phyloP scores from a whole-genome alignment of 2,113 vertebrate species.

The Lepidothrix coronata region DNA sequence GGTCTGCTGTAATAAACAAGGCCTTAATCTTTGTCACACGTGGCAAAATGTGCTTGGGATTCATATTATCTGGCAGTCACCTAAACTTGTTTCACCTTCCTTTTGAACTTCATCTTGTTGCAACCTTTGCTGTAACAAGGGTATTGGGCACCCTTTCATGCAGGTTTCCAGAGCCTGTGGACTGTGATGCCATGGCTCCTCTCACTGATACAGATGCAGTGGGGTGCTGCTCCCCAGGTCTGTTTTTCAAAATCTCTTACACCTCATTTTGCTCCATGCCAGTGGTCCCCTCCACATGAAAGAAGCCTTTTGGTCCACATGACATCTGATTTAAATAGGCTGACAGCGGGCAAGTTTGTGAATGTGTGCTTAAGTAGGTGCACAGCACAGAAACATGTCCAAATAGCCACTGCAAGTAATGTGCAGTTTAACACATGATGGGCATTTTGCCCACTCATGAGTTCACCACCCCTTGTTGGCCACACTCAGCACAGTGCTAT shows the following conservation, averaged over 20 bases:
- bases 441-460: neutral
- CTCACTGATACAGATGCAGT: neutral
- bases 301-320: neutral
- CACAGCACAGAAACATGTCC: rapidly evolving
- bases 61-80: neutral
- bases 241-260: neutral
- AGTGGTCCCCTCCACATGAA: neutral
- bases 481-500: neutral
- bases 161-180: neutral
- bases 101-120: neutral
- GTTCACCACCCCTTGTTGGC: rapidly evolving
- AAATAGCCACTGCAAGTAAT: neutral
- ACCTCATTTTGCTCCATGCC: neutral
- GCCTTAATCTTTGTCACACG: neutral
- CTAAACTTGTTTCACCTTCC: neutral
- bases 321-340: neutral
- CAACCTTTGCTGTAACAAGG: neutral
- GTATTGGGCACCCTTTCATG: neutral
- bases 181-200: neutral
- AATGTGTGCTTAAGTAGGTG: neutral
- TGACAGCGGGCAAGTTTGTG: neutral
- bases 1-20: neutral
- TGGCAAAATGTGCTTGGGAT: neutral
- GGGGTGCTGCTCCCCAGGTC: neutral
- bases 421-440: rapidly evolving